Conservation (phyloP, 1,140 invertebrate species). For the Drosophila neocordata region DNA sequence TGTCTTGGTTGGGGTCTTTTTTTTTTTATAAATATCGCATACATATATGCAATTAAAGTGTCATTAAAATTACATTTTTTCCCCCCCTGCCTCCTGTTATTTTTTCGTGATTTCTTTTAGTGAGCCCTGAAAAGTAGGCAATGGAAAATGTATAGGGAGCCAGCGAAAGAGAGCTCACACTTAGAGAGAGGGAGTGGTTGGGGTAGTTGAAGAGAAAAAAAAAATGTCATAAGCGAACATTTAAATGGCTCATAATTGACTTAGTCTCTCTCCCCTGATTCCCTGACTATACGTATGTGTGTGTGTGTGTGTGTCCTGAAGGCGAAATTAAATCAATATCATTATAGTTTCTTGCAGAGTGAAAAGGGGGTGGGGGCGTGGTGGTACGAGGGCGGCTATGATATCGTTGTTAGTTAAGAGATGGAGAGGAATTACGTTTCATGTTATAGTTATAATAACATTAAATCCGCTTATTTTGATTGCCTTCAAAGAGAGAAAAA, state of each 20-base stretch:
- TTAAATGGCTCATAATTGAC: conserved; percentile 49
- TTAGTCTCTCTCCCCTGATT: conserved; percentile 24
- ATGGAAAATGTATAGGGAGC: conserved; percentile 23
- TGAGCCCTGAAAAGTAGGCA: conserved; percentile 59
- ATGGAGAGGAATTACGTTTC: conserved; percentile 2
- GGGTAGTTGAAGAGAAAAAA: neutral
- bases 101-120: neutral
- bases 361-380: neutral
- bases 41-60: conserved; percentile 56
- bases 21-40: neutral
- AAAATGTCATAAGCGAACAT: conserved; percentile 25
- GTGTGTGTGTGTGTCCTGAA: neutral
- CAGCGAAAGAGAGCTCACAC: neutral
- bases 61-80: conserved; percentile 68
- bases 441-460: conserved; percentile 64
- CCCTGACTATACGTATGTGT: neutral
- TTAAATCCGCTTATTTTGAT: conserved; percentile 70
- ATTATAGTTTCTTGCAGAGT: conserved; percentile 50
- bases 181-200: neutral
- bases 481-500: conserved; percentile 27
- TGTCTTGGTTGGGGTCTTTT: too few relatives aligned
- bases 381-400: too few relatives aligned
- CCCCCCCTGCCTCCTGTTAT: neutral
- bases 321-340: conserved; percentile 63
- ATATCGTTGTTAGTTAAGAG: too few relatives aligned